Evolutionary conservation across 2,797 vertebrate species (phyloP).

Genomic region (Eupleurogrammus muticus): DNA sequence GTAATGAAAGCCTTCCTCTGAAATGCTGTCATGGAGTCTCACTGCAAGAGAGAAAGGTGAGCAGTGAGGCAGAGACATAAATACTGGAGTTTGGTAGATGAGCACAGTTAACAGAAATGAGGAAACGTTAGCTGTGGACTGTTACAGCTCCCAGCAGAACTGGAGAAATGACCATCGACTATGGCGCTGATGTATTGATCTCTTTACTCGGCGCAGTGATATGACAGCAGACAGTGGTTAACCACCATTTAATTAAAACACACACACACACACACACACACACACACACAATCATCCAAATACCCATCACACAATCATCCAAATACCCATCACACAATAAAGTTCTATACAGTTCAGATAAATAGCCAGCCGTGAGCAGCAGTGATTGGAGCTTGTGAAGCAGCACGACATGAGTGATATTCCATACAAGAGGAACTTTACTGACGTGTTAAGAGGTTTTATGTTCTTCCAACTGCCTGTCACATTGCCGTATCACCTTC

Average conservation of each 20-base stretch:
- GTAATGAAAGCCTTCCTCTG: constrained; percentile 98
- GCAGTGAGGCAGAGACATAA: constrained; percentile 32
- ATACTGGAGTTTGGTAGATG: constrained; percentile 15
- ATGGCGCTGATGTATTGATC: constrained; percentile 6
- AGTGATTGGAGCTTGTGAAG: not conserved
- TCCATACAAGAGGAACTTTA: not conserved
- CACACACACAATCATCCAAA: not conserved
- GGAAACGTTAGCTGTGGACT: not conserved
- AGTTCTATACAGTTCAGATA: not conserved
- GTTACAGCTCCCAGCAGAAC: not conserved
- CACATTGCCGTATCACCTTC: not conserved
- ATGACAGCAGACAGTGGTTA: constrained; percentile 12
- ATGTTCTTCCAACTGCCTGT: not conserved
- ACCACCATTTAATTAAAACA: constrained; percentile 27
- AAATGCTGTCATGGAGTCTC: constrained; percentile 97
- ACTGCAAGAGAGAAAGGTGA: constrained; percentile 82
- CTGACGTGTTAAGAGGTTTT: not conserved
- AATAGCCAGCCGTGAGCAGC: not conserved
- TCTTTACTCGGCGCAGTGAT: constrained; percentile 10
- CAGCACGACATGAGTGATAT: not conserved
- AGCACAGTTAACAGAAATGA: not conserved
- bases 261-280: not conserved
- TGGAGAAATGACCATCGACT: constrained; percentile 20
- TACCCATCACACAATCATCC: not conserved
- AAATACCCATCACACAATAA: not conserved